These are phyloP conservation scores for Cosmorhoe ocellata DNA, from an alignment of 2,888 invertebrate species.

Conservation along the genomic window DNA sequence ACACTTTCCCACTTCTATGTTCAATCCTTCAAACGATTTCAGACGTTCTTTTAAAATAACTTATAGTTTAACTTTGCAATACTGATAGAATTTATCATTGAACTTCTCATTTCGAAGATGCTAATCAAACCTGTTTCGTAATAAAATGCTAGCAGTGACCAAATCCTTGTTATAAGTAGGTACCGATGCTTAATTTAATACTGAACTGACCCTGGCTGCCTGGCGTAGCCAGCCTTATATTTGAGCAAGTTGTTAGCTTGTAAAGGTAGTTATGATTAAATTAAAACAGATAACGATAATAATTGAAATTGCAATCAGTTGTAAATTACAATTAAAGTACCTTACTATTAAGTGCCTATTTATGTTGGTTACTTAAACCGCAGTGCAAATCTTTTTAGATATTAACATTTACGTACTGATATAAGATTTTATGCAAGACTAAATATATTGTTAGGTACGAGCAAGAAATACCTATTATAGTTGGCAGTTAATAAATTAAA, in stretches of 20 bases:
- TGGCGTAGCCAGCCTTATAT: conserved; percentile 11
- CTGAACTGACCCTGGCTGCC: conserved; percentile 22
- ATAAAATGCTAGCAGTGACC: conserved; percentile 19
- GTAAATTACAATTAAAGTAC: conserved; percentile 21
- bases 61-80: not conserved
- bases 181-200: conserved; percentile 9
- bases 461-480: too few species aligned
- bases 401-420: too few species aligned
- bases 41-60: not conserved
- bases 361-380: conserved; percentile 6
- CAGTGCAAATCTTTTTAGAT: conserved; percentile 12
- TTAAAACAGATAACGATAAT: conserved; percentile 4
- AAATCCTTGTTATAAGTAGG: conserved; percentile 19
- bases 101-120: conserved; percentile 19
- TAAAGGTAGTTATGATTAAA: conserved; percentile 8
- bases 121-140: conserved; percentile 16
- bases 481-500: too few species aligned
- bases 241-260: conserved; percentile 6
- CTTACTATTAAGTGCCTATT: not conserved
- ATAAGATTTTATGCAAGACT: too few species aligned
- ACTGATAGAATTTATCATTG: conserved; percentile 13
- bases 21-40: not conserved
- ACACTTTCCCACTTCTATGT: too few species aligned
- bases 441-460: too few species aligned
- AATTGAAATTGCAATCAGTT: conserved; percentile 35